Percentiles rank a stretch among this genome's conserved stretches.
These are phyloP conservation scores for Cecropterus lyciades DNA, from an alignment of 1,140 invertebrate species.

Conservation along the genomic window DNA sequence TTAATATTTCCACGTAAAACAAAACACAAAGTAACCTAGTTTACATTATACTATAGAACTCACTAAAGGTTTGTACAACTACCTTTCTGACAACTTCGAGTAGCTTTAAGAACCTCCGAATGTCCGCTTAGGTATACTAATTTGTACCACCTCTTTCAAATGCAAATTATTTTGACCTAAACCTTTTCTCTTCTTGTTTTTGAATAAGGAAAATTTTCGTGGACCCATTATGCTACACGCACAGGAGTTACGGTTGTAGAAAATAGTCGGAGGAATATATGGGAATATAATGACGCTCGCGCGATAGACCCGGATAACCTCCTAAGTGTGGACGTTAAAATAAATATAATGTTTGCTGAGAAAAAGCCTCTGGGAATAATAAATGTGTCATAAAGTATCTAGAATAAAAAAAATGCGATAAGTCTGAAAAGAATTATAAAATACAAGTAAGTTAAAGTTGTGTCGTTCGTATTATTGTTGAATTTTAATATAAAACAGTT, in stretches of 20 bases:
- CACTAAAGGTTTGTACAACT: constrained; percentile 7
- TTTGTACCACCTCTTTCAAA: constrained; percentile 55
- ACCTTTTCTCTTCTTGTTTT: constrained; percentile 53
- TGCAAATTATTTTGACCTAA: constrained; percentile 58
- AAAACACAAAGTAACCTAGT: no score
- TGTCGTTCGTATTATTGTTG: no score
- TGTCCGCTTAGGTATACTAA: constrained; percentile 48
- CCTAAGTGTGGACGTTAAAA: constrained; percentile 37
- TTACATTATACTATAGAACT: background rate
- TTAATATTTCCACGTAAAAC: no score
- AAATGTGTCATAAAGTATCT: no score
- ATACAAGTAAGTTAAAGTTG: no score
- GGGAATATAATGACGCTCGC: constrained; percentile 33
- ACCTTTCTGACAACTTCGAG: constrained; percentile 3
- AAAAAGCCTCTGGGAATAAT: constrained; percentile 6
- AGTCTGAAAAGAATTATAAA: no score
- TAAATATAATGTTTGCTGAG: constrained; percentile 31
- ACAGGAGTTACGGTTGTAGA: constrained; percentile 31
- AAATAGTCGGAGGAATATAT: constrained; percentile 25
- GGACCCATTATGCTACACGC: constrained; percentile 44
- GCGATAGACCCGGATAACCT: constrained; percentile 36
- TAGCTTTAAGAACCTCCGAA: constrained; percentile 33
- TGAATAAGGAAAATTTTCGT: constrained; percentile 54
- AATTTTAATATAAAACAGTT: no score
- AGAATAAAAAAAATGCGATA: no score